Conservation (phyloP, 2,888 invertebrate species). For the Tolmerus cingulatus region DNA sequence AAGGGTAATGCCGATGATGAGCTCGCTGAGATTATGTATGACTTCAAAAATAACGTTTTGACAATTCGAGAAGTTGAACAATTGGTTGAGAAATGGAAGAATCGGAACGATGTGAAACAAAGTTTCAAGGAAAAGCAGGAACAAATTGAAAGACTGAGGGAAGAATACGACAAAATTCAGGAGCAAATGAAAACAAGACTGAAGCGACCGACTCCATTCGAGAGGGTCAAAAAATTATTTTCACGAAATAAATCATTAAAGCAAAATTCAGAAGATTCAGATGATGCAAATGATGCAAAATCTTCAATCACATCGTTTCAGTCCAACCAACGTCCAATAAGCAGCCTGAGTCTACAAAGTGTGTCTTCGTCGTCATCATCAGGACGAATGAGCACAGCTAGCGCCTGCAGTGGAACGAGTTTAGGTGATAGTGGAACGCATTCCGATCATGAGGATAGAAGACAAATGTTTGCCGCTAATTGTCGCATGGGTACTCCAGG, state of each 20-base stretch:
- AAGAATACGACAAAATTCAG: slow-evolving; percentile 84
- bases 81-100: slow-evolving; percentile 86
- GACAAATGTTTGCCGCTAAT: slow-evolving; percentile 50
- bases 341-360: slow-evolving; percentile 74
- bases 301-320: slow-evolving; percentile 59
- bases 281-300: slow-evolving; percentile 58
- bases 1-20: slow-evolving; percentile 70
- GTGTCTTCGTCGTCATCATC: slow-evolving; percentile 75
- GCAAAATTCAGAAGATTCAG: slow-evolving; percentile 29
- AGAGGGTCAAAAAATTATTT: slow-evolving; percentile 78
- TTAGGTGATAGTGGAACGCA: slow-evolving; percentile 86
- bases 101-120: slow-evolving; percentile 85
- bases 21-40: slow-evolving; percentile 84
- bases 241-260: slow-evolving; percentile 68
- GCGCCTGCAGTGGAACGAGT: slow-evolving; percentile 77
- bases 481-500: slow-evolving; percentile 59
- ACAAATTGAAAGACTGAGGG: slow-evolving; percentile 79
- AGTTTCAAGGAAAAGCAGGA: slow-evolving; percentile 86
- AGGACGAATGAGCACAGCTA: slow-evolving; percentile 81
- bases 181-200: slow-evolving; percentile 77
- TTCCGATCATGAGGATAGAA: slow-evolving; percentile 81
- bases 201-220: slow-evolving; percentile 82
- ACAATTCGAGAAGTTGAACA: slow-evolving; percentile 85
- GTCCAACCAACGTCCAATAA: slow-evolving; percentile 68
- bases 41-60: slow-evolving; percentile 88